Conservation (phyloP, 2,888 invertebrate genomes). For the Amitus sp. region DNA sequence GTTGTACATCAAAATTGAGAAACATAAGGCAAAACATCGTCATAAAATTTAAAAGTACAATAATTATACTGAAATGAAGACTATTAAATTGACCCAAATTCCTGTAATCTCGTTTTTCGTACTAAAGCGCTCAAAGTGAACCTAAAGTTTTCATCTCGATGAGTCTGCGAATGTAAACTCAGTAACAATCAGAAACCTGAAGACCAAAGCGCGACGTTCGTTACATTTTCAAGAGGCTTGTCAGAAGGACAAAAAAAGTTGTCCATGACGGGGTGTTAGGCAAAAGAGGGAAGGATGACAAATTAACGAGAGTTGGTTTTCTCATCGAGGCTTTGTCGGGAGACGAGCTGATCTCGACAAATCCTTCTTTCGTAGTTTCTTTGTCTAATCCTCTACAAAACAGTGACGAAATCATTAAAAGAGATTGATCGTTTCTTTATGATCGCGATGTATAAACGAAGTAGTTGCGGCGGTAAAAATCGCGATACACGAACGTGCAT, state of each 20-base stretch:
- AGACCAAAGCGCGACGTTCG: constrained; percentile 8
- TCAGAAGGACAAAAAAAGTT: background rate
- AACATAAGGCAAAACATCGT: no score
- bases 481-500: constrained; percentile 47
- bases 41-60: no score
- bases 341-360: constrained; percentile 39
- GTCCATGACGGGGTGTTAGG: constrained; percentile 9
- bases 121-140: no score
- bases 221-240: constrained; percentile 16
- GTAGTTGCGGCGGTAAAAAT: no score
- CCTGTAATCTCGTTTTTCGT: no score
- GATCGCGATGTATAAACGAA: no score
- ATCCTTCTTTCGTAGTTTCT: constrained; percentile 42
- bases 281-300: constrained; percentile 47
- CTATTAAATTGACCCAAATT: no score
- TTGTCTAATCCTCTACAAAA: constrained; percentile 49
- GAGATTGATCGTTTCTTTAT: constrained; percentile 54
- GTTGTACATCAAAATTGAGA: no score
- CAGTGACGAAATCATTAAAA: constrained; percentile 52
- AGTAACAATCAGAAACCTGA: no score
- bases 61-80: no score
- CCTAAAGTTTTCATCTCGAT: no score
- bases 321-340: constrained; percentile 35
- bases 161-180: no score
- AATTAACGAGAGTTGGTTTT: constrained; percentile 54